Conservation (phyloP, 2,888 invertebrate species). For the Philereme transversata region DNA sequence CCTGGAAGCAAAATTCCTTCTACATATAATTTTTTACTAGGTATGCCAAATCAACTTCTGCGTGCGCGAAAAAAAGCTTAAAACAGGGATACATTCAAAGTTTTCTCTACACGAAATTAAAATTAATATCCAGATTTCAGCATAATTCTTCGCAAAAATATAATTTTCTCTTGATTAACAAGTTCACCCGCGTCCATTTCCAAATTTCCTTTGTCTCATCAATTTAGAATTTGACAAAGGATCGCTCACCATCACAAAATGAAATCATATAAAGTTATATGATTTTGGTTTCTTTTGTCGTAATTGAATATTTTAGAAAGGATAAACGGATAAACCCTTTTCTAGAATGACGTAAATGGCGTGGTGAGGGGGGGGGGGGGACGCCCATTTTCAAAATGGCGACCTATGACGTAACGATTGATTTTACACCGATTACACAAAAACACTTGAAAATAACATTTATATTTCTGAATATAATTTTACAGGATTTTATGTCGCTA, state of each 20-base stretch:
- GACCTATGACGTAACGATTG: conserved; percentile 39
- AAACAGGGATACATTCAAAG: too few relatives aligned
- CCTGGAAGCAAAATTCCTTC: too few relatives aligned
- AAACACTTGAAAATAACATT: conserved; percentile 1
- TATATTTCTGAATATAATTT: not conserved
- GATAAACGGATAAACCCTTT: conserved; percentile 26
- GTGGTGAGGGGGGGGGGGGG: conserved; percentile 49
- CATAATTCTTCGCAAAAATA: too few relatives aligned
- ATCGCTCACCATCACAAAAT: not conserved
- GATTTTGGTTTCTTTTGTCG: not conserved
- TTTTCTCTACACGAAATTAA: too few relatives aligned
- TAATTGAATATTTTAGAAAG: conserved; percentile 2
- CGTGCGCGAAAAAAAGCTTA: too few relatives aligned
- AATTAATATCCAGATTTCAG: too few relatives aligned
- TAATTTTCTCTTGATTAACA: too few relatives aligned
- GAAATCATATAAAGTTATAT: not conserved
- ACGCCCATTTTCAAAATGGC: conserved; percentile 76
- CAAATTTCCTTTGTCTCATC: conserved; percentile 23
- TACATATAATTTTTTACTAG: too few relatives aligned
- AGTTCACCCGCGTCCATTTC: conserved; percentile 5
- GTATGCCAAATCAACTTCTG: too few relatives aligned
- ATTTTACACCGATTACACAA: conserved; percentile 24
- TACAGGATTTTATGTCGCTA: not conserved
- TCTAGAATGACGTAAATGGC: conserved; percentile 20
- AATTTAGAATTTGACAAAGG: conserved; percentile 13